A percentile compares a stretch with the other conserved stretches of the same genome.
phyloP scores from a whole-genome alignment of 1,140 invertebrate species.

The Heterodera carotae region DNA sequence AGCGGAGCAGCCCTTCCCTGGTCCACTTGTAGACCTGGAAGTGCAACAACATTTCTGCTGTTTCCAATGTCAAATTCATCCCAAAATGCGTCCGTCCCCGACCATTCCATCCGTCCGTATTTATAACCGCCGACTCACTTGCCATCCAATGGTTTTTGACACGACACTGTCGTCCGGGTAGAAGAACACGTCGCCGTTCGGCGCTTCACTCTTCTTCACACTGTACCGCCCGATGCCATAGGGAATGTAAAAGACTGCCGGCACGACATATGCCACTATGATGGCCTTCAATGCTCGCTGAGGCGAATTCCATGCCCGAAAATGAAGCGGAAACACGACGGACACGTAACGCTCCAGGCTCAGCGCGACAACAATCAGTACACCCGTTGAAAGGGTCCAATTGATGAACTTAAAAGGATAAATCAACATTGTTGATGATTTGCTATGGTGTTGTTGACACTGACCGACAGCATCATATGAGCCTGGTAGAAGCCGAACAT shows the following conservation, averaged over 20 bases:
- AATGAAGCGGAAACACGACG: slow-evolving; percentile 64
- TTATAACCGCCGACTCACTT: no score
- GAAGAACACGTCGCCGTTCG: slow-evolving; percentile 48
- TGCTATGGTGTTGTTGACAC: not conserved
- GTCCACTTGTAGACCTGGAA: slow-evolving; percentile 65
- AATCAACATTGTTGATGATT: not conserved
- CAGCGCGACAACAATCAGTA: slow-evolving; percentile 62
- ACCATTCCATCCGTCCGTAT: no score
- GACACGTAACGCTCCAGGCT: slow-evolving; percentile 61
- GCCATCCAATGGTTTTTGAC: slow-evolving; percentile 49
- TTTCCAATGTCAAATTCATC: no score
- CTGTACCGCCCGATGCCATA: slow-evolving; percentile 57
- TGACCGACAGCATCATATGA: slow-evolving; percentile 59
- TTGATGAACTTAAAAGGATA: slow-evolving; percentile 53
- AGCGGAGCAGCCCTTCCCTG: slow-evolving; percentile 59
- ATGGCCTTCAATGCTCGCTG: slow-evolving; percentile 59
- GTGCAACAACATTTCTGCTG: no score
- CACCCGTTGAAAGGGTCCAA: slow-evolving; percentile 62
- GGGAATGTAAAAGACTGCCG: slow-evolving; percentile 60
- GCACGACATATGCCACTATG: slow-evolving; percentile 57
- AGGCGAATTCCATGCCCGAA: slow-evolving; percentile 62
- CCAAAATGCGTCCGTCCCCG: no score
- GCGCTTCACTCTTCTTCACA: slow-evolving; percentile 36
- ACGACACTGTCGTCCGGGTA: slow-evolving; percentile 52
- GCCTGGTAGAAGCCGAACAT: slow-evolving; percentile 61